phyloP scores from a whole-genome alignment of 1,140 invertebrate genomes.

The Hyphantria cunea region DNA sequence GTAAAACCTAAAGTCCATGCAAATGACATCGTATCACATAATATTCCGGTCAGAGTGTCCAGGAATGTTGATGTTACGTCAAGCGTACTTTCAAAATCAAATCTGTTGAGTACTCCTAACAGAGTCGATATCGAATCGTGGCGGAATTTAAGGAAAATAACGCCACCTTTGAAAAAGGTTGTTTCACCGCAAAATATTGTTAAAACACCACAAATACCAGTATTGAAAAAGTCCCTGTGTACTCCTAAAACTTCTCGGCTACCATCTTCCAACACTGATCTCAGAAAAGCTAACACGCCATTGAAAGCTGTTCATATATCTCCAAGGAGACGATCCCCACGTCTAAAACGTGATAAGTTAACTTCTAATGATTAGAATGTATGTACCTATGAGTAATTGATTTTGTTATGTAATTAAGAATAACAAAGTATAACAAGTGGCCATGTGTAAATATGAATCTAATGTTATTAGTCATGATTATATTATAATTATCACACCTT shows the following conservation, averaged over 20 bases:
- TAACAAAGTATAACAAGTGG: conserved; percentile 33
- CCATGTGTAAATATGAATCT: conserved; percentile 49
- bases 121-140: conserved; percentile 31
- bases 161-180: conserved; percentile 56
- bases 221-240: conserved; percentile 62
- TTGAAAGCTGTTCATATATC: conserved; percentile 70
- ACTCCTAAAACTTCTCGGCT: conserved; percentile 55
- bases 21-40: conserved; percentile 16
- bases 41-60: conserved; percentile 29
- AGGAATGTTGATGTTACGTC: conserved; percentile 27
- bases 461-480: conserved; percentile 32
- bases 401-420: conserved; percentile 23
- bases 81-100: conserved; percentile 20
- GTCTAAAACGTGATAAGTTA: conserved; percentile 50
- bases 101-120: conserved; percentile 6
- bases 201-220: conserved; percentile 56
- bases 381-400: conserved; percentile 23
- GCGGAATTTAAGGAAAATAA: conserved; percentile 52
- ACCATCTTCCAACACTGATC: conserved; percentile 42
- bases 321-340: conserved; percentile 65
- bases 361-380: too few species aligned
- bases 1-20: conserved; percentile 46
- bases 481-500: conserved; percentile 18
- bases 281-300: conserved; percentile 58
- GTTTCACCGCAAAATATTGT: conserved; percentile 52